Base-by-base conservation (phyloP, 92 coral and sea anemone species). In the Zoanthus solanderi region DNA sequence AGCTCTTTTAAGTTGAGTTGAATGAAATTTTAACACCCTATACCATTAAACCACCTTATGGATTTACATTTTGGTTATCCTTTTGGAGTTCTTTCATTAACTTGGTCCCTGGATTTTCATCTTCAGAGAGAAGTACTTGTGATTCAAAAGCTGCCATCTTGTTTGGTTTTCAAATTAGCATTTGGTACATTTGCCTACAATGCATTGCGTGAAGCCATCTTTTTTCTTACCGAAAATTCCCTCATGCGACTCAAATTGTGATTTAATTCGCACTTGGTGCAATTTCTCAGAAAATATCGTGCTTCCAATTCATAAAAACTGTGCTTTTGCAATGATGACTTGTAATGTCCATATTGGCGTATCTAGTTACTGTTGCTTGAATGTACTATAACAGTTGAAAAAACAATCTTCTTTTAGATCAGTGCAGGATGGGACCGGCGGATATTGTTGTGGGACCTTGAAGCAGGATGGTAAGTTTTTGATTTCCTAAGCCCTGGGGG, bases 351-450 rank as follows among this genome's bases (percentile, higher is more conserved):
- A 50, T 7, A 50, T 50, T 50, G 9, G 0, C 1, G 0, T 58
- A 11, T 60, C 23, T 15, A 60, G 18, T 6, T 60, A 57, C 13
- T 60, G 66, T 15, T 6, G 2, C 66, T 60, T 60, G 7, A 60
- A 5, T 60, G 23, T 5, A 60, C 0, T 15, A 14, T 60, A 63
- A 63, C 69, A 78, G 28, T 54, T 16, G 29, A 1, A 48, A 12
- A 9, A 7, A n/a, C 53, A 4, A 37, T 2, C 67, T 28, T 48
- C 44, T 83, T 89, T 5, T 86, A 96, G 99, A 90, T 96, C 37
- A 96, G 98, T 89, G 94, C 98, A 14, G 99, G 99, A 47, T 96
- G 99, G 99, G 99, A 96, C 88, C 88, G 99, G 67, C 83, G 98
- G 74, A 93, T 96, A 67, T 90, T 96, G 17, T 87, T 97, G 68